Evolutionary conservation across 2,888 invertebrate genomes (phyloP).

Genomic region (Megastigmus dorsalis): DNA sequence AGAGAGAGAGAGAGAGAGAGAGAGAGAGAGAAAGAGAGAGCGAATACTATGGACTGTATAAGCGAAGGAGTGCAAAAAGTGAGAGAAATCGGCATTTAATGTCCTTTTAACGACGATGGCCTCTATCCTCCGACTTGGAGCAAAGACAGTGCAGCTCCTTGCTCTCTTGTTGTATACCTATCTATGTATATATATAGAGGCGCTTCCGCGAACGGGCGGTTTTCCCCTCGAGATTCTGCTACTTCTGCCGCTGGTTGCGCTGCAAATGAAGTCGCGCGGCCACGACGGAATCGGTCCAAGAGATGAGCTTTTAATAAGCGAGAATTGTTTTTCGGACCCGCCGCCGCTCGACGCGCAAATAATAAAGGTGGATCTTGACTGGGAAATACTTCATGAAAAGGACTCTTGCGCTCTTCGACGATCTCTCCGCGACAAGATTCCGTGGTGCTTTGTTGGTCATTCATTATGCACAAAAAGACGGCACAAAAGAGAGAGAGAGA

Average conservation of each 20-base stretch:
- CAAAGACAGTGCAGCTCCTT: not conserved
- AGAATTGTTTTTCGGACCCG: slow-evolving; percentile 25
- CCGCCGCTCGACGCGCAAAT: slow-evolving; percentile 13
- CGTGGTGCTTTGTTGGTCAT: not conserved
- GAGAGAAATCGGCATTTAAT: slow-evolving; percentile 48
- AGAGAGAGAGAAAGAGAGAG: not conserved
- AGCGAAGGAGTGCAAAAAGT: slow-evolving; percentile 7
- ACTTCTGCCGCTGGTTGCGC: no score
- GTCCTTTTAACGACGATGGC: slow-evolving; percentile 46
- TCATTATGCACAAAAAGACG: slow-evolving; percentile 28
- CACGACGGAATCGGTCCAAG: no score
- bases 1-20: not conserved
- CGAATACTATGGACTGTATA: slow-evolving; percentile 4
- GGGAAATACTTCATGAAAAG: not conserved
- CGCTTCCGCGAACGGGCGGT: not conserved
- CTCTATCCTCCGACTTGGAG: not conserved
- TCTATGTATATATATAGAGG: not conserved
- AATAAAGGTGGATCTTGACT: slow-evolving; percentile 16
- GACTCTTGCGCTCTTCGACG: not conserved
- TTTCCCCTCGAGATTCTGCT: not conserved
- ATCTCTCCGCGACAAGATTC: not conserved
- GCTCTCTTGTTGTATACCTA: not conserved
- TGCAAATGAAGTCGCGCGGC: no score
- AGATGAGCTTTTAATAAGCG: not conserved
- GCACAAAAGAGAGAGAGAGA: no score